These are phyloP conservation scores for Asarcornis scutulata DNA, from an alignment of 2,113 vertebrate genomes.

Conservation along the genomic window DNA sequence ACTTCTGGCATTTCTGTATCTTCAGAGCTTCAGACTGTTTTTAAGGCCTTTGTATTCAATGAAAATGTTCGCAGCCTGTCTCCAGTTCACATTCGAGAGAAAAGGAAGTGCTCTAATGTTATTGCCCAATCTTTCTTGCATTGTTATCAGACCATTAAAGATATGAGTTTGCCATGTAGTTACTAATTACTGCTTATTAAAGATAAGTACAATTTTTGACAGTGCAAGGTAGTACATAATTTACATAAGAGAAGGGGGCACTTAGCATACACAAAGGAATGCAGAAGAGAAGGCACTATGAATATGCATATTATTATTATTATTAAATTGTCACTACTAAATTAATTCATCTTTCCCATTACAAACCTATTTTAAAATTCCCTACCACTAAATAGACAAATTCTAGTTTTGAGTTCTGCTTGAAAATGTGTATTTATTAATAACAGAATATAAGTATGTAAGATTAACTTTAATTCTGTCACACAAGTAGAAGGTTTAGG, in stretches of 20 bases:
- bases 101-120: background rate
- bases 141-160: background rate
- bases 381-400: background rate
- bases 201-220: background rate
- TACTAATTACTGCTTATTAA: slow-evolving; percentile 28
- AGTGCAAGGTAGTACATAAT: background rate
- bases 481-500: accelerated
- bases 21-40: background rate
- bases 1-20: background rate
- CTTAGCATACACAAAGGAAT: background rate
- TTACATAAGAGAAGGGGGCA: background rate
- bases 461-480: background rate
- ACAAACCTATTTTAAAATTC: background rate
- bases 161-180: background rate
- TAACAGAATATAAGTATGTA: background rate
- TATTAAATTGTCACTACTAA: background rate
- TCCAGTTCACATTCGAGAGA: background rate
- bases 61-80: background rate
- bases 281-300: background rate
- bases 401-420: background rate
- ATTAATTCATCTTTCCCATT: background rate
- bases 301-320: background rate
- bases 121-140: background rate
- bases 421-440: background rate
- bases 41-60: background rate